phyloP scores from a whole-genome alignment of 1,140 invertebrate species.

The Drosophila asahinai region DNA sequence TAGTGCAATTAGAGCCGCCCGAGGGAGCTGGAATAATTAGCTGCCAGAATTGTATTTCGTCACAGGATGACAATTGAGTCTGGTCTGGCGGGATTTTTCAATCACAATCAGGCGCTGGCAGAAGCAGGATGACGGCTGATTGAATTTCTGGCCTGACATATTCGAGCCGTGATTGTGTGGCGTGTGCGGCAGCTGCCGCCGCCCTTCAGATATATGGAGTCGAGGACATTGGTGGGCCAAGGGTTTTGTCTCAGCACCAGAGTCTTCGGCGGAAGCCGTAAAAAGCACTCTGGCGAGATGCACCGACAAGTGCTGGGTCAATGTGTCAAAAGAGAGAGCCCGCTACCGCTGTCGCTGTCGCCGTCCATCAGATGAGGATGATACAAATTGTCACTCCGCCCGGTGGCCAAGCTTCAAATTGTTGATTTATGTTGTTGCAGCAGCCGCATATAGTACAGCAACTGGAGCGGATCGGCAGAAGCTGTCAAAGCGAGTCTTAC shows the following conservation, averaged over 20 bases:
- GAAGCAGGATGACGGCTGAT: conserved; percentile 55
- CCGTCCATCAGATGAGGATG: conserved; percentile 18
- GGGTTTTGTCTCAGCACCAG: conserved; percentile 25
- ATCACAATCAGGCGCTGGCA: conserved; percentile 28
- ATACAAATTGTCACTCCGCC: conserved; percentile 26
- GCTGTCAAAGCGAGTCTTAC: conserved; percentile 17
- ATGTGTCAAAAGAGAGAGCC: conserved; percentile 32
- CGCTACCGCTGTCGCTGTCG: background rate
- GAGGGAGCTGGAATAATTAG: conserved; percentile 60
- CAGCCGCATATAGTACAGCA: conserved; percentile 13
- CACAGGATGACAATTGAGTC: conserved; percentile 28
- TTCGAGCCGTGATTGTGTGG: conserved; percentile 62
- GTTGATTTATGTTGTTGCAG: conserved; percentile 64
- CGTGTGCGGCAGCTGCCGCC: conserved; percentile 56
- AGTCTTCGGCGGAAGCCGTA: conserved; percentile 22
- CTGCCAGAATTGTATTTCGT: conserved; percentile 33
- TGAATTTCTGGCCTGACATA: conserved; percentile 66
- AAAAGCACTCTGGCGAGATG: conserved; percentile 32
- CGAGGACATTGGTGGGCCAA: conserved; percentile 13
- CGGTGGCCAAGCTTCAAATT: conserved; percentile 32
- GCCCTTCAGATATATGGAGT: conserved; percentile 52
- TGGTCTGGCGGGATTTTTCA: conserved; percentile 36
- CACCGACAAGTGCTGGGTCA: conserved; percentile 49
- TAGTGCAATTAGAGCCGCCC: conserved; percentile 34
- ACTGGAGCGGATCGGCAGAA: conserved; percentile 30